Evolutionary conservation across 2,888 invertebrate genomes (phyloP).

Genomic region (Cantharis flavilabris): DNA sequence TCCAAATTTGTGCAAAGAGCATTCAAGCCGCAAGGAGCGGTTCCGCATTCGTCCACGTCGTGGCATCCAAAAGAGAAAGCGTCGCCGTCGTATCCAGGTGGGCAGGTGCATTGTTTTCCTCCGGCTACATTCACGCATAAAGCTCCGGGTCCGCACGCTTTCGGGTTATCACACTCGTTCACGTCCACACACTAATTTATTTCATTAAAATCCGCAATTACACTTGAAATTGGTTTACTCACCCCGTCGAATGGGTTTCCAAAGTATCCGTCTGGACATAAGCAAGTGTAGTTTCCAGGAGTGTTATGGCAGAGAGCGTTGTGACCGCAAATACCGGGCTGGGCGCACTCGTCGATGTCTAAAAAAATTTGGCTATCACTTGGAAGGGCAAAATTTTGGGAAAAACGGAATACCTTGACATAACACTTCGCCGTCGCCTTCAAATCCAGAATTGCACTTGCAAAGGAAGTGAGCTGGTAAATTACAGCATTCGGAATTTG

Average conservation of each 20-base stretch:
- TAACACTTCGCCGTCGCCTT: conserved; percentile 87
- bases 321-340: conserved; percentile 79
- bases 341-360: conserved; percentile 88
- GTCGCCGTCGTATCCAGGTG: conserved; percentile 80
- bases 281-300: conserved; percentile 86
- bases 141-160: conserved; percentile 79
- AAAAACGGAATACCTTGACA: conserved; percentile 70
- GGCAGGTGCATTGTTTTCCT: conserved; percentile 83
- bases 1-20: conserved; percentile 80
- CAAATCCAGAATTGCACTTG: conserved; percentile 89
- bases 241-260: conserved; percentile 81
- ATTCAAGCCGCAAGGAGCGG: conserved; percentile 76
- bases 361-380: conserved; percentile 6
- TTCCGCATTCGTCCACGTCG: conserved; percentile 77
- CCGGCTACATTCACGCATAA: conserved; percentile 80
- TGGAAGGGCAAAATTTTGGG: neutral
- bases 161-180: conserved; percentile 76
- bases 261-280: conserved; percentile 79
- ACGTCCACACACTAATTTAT: conserved; percentile 74
- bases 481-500: conserved; percentile 94
- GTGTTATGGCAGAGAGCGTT: conserved; percentile 82
- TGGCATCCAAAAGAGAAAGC: conserved; percentile 71
- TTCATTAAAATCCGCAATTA: neutral
- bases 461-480: conserved; percentile 92
- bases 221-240: conserved; percentile 39